Conservation (phyloP, 2,888 invertebrate species). For the Acrocera orbiculus region DNA sequence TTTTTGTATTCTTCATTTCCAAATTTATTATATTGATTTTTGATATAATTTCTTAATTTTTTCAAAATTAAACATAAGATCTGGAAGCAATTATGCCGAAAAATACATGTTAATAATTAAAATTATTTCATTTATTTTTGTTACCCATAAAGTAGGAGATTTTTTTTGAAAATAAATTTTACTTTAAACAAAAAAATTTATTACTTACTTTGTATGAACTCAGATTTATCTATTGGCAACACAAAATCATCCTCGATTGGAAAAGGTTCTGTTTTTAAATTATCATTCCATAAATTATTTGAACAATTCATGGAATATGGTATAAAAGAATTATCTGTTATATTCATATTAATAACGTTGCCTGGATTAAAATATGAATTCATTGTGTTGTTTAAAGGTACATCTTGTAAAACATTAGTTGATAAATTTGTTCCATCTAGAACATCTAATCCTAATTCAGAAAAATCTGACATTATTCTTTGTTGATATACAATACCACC, state of each 20-base stretch:
- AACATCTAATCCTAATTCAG: slow-evolving; percentile 27
- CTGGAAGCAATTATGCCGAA: too few relatives aligned
- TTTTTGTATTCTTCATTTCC: too few relatives aligned
- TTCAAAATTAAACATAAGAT: too few relatives aligned
- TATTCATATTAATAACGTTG: too few relatives aligned
- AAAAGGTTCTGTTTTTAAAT: slow-evolving; percentile 39
- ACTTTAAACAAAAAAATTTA: too few relatives aligned
- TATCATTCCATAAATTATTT: slow-evolving; percentile 31
- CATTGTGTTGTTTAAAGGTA: slow-evolving; percentile 16
- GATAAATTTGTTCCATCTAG: slow-evolving; percentile 27
- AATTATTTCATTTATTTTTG: too few relatives aligned
- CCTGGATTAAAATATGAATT: neutral
- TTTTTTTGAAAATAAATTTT: too few relatives aligned
- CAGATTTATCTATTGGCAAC: slow-evolving; percentile 74
- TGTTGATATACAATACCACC: slow-evolving; percentile 14
- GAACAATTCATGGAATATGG: too few relatives aligned
- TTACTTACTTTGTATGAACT: slow-evolving; percentile 44
- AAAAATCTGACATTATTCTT: slow-evolving; percentile 23
- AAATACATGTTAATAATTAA: neutral
- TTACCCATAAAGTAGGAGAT: too few relatives aligned
- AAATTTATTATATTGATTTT: too few relatives aligned
- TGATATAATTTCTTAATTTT: too few relatives aligned
- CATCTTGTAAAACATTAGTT: slow-evolving; percentile 27
- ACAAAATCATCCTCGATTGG: slow-evolving; percentile 80
- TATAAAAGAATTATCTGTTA: too few relatives aligned